These are phyloP conservation scores for Hemithea aestivaria DNA, from an alignment of 2,888 invertebrate genomes.

Conservation along the genomic window DNA sequence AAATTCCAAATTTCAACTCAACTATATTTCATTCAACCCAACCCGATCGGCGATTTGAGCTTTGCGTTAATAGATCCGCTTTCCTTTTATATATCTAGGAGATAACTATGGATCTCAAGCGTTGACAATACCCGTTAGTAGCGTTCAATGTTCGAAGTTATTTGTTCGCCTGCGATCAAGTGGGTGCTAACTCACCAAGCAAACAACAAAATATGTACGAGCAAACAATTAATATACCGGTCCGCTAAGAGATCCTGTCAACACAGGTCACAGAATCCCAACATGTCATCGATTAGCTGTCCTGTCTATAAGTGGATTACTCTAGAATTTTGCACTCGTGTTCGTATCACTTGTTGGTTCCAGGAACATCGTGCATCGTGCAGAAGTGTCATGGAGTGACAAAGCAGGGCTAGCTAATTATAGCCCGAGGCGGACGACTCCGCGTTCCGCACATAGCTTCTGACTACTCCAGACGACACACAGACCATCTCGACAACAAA, in stretches of 20 bases:
- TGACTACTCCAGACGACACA: slow-evolving; percentile 27
- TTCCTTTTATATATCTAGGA: too few relatives aligned
- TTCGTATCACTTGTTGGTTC: slow-evolving; percentile 27
- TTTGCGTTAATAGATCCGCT: too few relatives aligned
- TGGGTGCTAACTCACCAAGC: slow-evolving; percentile 9
- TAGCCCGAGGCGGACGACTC: slow-evolving; percentile 42
- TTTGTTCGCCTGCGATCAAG: slow-evolving; percentile 5
- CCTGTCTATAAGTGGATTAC: too few relatives aligned
- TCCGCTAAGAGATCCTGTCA: slow-evolving; percentile 7
- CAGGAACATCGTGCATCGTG: slow-evolving; percentile 36
- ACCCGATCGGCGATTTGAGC: too few relatives aligned
- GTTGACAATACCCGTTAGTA: slow-evolving; percentile 6
- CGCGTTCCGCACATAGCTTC: slow-evolving; percentile 53
- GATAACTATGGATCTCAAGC: too few relatives aligned
- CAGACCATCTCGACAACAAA: slow-evolving; percentile 32
- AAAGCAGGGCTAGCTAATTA: slow-evolving; percentile 57
- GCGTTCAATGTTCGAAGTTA: slow-evolving; percentile 3
- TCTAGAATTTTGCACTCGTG: slow-evolving; percentile 1
- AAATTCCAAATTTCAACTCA: too few relatives aligned
- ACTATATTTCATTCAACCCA: too few relatives aligned
- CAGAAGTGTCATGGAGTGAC: slow-evolving; percentile 39
- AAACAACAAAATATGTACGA: slow-evolving; percentile 7
- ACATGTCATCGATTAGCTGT: too few relatives aligned
- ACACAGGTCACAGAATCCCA: slow-evolving; percentile 1
- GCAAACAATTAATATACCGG: slow-evolving; percentile 4